Evolutionary conservation across 2,888 invertebrate species (phyloP).

Genomic region (Ormia ochracea): DNA sequence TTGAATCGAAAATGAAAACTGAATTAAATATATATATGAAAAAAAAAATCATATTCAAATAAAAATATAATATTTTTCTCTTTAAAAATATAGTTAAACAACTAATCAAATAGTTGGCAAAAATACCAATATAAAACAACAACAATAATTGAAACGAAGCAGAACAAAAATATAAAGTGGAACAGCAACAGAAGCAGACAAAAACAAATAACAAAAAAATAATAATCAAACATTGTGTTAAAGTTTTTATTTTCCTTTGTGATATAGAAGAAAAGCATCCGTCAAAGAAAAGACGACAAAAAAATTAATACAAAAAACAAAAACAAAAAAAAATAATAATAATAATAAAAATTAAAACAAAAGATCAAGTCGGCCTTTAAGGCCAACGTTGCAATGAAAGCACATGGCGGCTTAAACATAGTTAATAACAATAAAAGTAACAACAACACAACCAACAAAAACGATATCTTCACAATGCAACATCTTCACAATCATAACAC

Average conservation of each 20-base stretch:
- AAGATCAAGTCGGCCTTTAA: slow-evolving; percentile 72
- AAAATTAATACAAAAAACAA: slow-evolving; percentile 27
- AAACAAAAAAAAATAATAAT: slow-evolving; percentile 13
- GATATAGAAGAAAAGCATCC: slow-evolving; percentile 17
- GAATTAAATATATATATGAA: background rate
- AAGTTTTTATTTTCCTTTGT: slow-evolving; percentile 24
- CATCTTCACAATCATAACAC: slow-evolving; percentile 23
- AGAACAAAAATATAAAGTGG: background rate
- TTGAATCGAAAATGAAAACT: slow-evolving; percentile 3
- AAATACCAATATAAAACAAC: background rate
- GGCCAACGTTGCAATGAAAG: slow-evolving; percentile 68
- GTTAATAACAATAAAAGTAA: slow-evolving; percentile 33
- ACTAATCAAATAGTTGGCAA: slow-evolving; percentile 44
- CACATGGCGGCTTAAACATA: slow-evolving; percentile 58
- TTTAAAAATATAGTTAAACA: slow-evolving; percentile 45
- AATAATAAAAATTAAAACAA: slow-evolving; percentile 35
- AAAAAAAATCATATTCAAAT: background rate
- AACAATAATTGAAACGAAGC: background rate
- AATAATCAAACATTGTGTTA: background rate
- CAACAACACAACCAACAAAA: slow-evolving; percentile 10
- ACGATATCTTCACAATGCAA: slow-evolving; percentile 28
- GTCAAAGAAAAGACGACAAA: slow-evolving; percentile 4
- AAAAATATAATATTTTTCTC: slow-evolving; percentile 21
- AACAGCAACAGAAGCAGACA: background rate
- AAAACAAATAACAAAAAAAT: background rate